Evolutionary conservation across 2,113 vertebrate species (phyloP).

Genomic region (Columba janthina): DNA sequence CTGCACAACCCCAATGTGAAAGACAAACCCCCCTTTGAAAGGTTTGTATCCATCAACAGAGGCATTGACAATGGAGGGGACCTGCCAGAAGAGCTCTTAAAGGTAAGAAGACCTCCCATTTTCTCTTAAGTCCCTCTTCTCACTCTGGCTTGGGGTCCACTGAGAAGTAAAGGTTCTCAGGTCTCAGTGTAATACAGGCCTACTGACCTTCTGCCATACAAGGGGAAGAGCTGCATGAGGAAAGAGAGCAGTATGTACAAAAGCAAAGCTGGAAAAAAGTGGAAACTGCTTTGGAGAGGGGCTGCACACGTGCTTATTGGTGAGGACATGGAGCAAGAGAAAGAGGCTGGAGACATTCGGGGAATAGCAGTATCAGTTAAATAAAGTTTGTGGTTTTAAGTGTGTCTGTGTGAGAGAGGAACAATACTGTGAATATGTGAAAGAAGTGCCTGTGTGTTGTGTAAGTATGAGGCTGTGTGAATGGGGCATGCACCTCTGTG

Average conservation of each 20-base stretch:
- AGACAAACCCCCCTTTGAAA: slow-evolving; percentile 89
- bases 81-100: slow-evolving; percentile 85
- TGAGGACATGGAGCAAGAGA: background rate
- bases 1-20: slow-evolving; percentile 96
- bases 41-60: slow-evolving; percentile 91
- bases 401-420: background rate
- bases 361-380: background rate
- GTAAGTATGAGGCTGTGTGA: background rate
- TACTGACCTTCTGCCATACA: background rate
- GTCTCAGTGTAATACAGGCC: background rate
- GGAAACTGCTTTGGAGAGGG: background rate
- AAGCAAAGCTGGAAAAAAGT: background rate
- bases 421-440: background rate
- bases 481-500: background rate
- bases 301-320: background rate
- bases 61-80: slow-evolving; percentile 90
- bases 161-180: background rate
- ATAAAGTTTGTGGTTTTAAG: background rate
- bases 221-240: background rate
- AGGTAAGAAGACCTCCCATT: slow-evolving; percentile 73
- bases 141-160: background rate
- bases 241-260: background rate
- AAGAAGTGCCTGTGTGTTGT: background rate
- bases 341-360: background rate
- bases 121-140: background rate